Conservation (phyloP, 1,140 invertebrate species). For the Sycobia sp. region DNA sequence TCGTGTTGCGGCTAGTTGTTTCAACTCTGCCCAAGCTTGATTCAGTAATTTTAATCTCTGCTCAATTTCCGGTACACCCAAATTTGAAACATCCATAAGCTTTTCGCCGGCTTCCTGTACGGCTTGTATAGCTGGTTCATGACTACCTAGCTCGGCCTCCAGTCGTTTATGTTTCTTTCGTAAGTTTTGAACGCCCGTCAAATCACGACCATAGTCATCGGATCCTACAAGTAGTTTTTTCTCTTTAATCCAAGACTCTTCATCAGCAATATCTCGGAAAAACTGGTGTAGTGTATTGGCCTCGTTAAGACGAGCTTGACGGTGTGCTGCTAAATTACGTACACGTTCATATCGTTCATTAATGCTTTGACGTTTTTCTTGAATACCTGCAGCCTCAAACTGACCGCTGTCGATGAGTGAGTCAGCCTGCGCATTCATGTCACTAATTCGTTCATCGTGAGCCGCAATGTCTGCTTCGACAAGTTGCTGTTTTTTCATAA, state of each 20-base stretch:
- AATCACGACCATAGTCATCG: slow-evolving; percentile 96
- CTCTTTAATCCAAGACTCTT: slow-evolving; percentile 99
- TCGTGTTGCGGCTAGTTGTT: slow-evolving; percentile 83
- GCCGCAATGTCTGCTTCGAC: slow-evolving; percentile 96
- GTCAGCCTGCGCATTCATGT: slow-evolving; percentile 94
- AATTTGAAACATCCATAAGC: slow-evolving; percentile 95
- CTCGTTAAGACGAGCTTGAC: slow-evolving; percentile 88
- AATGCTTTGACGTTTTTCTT: slow-evolving; percentile 90
- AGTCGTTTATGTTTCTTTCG: slow-evolving; percentile 98
- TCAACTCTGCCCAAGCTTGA: slow-evolving; percentile 89
- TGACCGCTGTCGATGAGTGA: slow-evolving; percentile 92
- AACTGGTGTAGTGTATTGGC: slow-evolving; percentile 98
- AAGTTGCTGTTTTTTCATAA: slow-evolving; percentile 98
- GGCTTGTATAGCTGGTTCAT: slow-evolving; percentile 96
- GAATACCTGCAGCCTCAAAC: slow-evolving; percentile 91
- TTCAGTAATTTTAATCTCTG: slow-evolving; percentile 82
- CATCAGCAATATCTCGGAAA: slow-evolving; percentile 98
- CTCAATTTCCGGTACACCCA: slow-evolving; percentile 96
- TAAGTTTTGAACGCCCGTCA: slow-evolving; percentile 97
- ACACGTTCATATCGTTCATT: slow-evolving; percentile 94
- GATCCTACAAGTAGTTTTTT: slow-evolving; percentile 97
- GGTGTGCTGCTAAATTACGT: slow-evolving; percentile 89
- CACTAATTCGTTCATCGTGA: slow-evolving; percentile 94
- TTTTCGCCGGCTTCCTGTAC: slow-evolving; percentile 97
- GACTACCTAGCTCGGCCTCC: slow-evolving; percentile 93